Evolutionary conservation across 2,888 invertebrate species (phyloP), one percentile per base, ranked within the genome.

Genomic region (Drosophila emarginata): DNA sequence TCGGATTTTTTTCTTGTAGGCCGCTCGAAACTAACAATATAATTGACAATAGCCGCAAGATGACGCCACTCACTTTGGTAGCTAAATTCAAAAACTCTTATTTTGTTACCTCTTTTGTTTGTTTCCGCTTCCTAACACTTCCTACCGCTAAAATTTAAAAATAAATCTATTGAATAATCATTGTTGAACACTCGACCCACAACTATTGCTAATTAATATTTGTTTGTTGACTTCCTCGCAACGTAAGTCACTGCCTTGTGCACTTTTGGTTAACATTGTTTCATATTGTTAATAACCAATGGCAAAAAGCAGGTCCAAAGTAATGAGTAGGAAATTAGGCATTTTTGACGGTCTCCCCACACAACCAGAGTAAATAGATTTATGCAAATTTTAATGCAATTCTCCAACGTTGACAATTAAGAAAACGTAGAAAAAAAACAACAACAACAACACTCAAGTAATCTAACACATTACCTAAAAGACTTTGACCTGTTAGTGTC

Each of bases 151-250:
- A 52, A 51, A 18, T 6, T 9, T 32, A 26, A 40, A 53, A 36
- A 0, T 21, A 11, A n/a, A 15, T 18, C 50, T n/a, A 12, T 45
- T 59, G 28, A 37, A 50, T 59, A 40, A 56, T 37, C 61, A 67
- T 32, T 37, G 60, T 54, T 40, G 53, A 26, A 70, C 56, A 58
- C 14, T 40, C 62, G 67, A 69, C 21, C 21, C 26, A 62, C 54
- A 45, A 53, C 18, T 60, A 67, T 67, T 67, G 68, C 65, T 58
- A 63, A 56, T 45, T 54, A 70, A 67, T 77, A 74, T 83, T 86
- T 77, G 21, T 53, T 53, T 15, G 68, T n/a, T 15, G 26, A 80
- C 62, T 82, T 82, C 80, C 80, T 69, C 63, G 28, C 60, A 58
- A 64, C 71, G 64, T 56, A 40, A 54, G 67, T n/a, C 59, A 68